These are phyloP conservation scores for Conchocele bisecta DNA, from an alignment of 2,888 invertebrate species.

Conservation along the genomic window DNA sequence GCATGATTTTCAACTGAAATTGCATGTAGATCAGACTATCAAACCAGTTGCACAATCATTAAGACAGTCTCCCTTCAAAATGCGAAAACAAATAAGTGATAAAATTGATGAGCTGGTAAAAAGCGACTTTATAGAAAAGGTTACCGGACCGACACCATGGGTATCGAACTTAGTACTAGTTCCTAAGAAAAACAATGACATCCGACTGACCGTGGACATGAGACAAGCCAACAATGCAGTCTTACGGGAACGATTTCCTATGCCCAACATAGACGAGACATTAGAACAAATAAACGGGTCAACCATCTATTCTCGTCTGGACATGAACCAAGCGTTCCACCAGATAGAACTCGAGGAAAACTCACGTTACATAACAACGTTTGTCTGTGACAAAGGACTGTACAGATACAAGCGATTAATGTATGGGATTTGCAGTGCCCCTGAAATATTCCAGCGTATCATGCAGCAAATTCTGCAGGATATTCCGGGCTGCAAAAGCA, in stretches of 20 bases:
- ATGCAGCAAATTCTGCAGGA: conserved; percentile 13
- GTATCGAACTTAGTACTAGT: conserved; percentile 46
- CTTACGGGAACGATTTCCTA: conserved; percentile 31
- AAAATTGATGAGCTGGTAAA: background rate
- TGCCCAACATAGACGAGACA: conserved; percentile 36
- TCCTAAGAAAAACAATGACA: conserved; percentile 44
- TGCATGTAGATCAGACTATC: background rate
- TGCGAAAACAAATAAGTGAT: conserved; percentile 4
- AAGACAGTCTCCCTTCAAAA: background rate
- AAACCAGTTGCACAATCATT: background rate
- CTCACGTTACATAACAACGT: conserved; percentile 4
- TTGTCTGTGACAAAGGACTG: conserved; percentile 16
- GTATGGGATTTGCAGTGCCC: conserved; percentile 38
- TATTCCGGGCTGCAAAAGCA: conserved; percentile 8
- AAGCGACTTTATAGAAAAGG: conserved; percentile 39
- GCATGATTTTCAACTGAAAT: background rate
- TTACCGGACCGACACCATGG: conserved; percentile 46
- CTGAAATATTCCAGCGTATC: conserved; percentile 16
- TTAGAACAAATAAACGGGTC: conserved; percentile 22
- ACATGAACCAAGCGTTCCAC: conserved; percentile 14
- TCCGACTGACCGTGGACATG: conserved; percentile 57
- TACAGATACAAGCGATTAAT: conserved; percentile 6
- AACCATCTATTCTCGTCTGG: conserved; percentile 5
- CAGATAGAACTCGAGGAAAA: conserved; percentile 4
- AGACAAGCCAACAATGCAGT: conserved; percentile 52